Evolutionary conservation across 1,140 invertebrate genomes (phyloP).

Genomic region (Lanistes nyassanus): DNA sequence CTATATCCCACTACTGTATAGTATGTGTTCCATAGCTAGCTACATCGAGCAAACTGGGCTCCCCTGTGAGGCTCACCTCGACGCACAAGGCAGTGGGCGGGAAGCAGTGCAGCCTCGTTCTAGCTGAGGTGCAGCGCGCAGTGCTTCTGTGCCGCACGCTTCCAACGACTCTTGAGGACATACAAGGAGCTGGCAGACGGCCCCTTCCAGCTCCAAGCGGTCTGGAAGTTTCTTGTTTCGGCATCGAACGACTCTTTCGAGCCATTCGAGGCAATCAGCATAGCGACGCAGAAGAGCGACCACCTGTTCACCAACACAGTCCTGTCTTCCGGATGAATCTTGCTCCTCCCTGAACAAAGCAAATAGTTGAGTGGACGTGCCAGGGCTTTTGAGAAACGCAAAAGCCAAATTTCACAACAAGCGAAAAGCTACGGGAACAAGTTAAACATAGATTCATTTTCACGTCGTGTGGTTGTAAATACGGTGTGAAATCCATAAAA

Average conservation of each 20-base stretch:
- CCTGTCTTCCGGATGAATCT: neutral
- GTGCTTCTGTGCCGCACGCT: neutral
- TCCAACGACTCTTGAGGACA: neutral
- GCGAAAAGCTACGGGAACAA: too few species aligned
- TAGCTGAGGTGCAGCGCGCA: conserved; percentile 8
- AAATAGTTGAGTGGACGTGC: too few species aligned
- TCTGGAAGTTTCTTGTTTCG: conserved; percentile 1
- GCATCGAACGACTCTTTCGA: conserved; percentile 14
- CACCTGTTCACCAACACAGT: conserved; percentile 5
- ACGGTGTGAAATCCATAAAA: too few species aligned
- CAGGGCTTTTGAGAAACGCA: too few species aligned
- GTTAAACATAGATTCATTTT: too few species aligned
- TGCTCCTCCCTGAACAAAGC: conserved; percentile 4
- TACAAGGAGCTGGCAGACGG: neutral
- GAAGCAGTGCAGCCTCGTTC: conserved; percentile 10
- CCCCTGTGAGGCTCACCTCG: neutral
- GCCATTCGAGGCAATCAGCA: conserved; percentile 9
- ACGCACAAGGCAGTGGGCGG: neutral
- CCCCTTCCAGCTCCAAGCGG: conserved; percentile 13
- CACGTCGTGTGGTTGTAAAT: too few species aligned
- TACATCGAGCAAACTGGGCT: neutral
- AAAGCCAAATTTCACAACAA: too few species aligned
- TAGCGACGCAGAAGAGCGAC: neutral
- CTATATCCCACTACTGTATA: too few species aligned
- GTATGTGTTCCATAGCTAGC: too few species aligned